Evolutionary conservation across 2,888 invertebrate species (phyloP).

Genomic region (Cacoxenus indagator): DNA sequence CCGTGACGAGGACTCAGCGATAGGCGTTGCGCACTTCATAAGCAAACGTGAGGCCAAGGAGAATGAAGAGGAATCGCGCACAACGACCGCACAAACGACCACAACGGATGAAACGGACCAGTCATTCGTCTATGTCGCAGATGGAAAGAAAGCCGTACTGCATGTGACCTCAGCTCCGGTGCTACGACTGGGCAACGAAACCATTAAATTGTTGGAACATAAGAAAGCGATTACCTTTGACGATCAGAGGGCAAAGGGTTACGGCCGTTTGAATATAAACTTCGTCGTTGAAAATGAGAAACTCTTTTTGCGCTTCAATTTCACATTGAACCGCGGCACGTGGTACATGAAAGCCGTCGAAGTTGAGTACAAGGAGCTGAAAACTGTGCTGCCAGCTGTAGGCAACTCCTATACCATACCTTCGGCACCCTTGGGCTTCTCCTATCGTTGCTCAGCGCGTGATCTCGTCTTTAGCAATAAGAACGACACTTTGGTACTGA

Average conservation of each 20-base stretch:
- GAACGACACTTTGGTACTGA: slow-evolving; percentile 72
- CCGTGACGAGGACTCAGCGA: slow-evolving; percentile 58
- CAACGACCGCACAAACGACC: slow-evolving; percentile 64
- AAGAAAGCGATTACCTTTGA: slow-evolving; percentile 63
- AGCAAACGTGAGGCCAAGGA: slow-evolving; percentile 62
- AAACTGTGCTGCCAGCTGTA: slow-evolving; percentile 50
- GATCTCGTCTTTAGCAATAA: slow-evolving; percentile 72
- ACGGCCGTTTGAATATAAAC: slow-evolving; percentile 62
- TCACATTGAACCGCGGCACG: slow-evolving; percentile 72
- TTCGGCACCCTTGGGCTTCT: slow-evolving; percentile 73
- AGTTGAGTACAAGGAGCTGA: slow-evolving; percentile 71
- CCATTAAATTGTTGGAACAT: slow-evolving; percentile 54
- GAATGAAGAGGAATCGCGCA: slow-evolving; percentile 35
- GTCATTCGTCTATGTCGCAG: slow-evolving; percentile 73
- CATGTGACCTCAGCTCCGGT: slow-evolving; percentile 73
- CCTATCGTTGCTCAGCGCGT: slow-evolving; percentile 73
- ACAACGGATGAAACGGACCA: slow-evolving; percentile 67
- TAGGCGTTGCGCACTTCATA: slow-evolving; percentile 51
- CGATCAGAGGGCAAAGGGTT: slow-evolving; percentile 57
- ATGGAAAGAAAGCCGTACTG: slow-evolving; percentile 73
- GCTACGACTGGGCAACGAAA: slow-evolving; percentile 64
- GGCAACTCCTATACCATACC: slow-evolving; percentile 67
- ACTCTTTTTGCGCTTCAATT: slow-evolving; percentile 74
- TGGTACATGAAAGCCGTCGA: slow-evolving; percentile 75
- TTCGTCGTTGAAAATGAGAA: slow-evolving; percentile 65